These are phyloP conservation scores for Takifugu rubripes DNA, from an alignment of 2,797 vertebrate genomes.

Conservation along the genomic window DNA sequence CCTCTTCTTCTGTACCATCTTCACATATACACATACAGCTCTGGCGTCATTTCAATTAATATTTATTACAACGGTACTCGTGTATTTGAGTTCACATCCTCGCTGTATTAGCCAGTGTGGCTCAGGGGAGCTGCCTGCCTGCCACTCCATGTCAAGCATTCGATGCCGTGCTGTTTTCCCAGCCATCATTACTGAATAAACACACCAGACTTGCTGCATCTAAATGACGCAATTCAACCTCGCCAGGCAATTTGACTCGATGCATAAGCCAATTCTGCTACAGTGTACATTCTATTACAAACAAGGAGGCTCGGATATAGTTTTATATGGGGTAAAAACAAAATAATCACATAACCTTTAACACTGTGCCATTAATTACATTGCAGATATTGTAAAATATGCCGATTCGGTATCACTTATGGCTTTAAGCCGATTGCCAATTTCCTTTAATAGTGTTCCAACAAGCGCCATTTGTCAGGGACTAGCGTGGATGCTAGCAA, in stretches of 20 bases:
- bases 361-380: no score
- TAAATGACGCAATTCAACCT: constrained; percentile 24
- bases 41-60: not conserved
- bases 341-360: no score
- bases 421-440: no score
- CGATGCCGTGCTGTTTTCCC: constrained; percentile 16
- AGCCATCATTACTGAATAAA: constrained; percentile 17
- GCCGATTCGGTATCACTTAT: no score
- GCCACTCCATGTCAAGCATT: constrained; percentile 17
- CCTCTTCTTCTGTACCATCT: constrained; percentile 6
- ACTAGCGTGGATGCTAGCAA: no score
- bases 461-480: no score
- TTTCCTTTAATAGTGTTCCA: no score
- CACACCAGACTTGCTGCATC: constrained; percentile 19
- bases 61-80: not conserved
- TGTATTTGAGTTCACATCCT: no score
- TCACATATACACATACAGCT: not conserved
- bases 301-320: no score
- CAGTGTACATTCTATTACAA: not conserved
- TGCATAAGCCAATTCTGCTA: not conserved
- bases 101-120: constrained; percentile 6
- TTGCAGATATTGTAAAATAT: no score
- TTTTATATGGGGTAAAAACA: constrained; percentile 2
- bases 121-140: constrained; percentile 8
- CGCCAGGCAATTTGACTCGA: constrained; percentile 1